Evolutionary conservation across 2,888 invertebrate species (phyloP).

Genomic region (Drosophila gaucha): DNA sequence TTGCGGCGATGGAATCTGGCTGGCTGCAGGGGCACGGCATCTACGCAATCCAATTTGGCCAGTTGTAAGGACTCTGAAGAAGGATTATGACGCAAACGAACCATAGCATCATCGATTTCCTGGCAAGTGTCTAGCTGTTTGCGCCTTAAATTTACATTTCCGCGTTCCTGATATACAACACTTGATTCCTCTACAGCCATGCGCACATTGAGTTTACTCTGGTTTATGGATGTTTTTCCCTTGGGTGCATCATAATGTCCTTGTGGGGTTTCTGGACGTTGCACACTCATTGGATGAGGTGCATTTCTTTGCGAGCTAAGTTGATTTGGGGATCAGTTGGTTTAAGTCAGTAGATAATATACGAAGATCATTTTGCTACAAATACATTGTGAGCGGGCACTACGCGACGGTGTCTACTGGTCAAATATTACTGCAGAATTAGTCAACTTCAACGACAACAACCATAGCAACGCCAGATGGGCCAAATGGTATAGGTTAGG

Average conservation of each 20-base stretch:
- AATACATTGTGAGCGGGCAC: slow-evolving; percentile 53
- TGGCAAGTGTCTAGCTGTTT: slow-evolving; percentile 36
- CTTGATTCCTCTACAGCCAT: slow-evolving; percentile 18
- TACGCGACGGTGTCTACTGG: slow-evolving; percentile 52
- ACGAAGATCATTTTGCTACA: slow-evolving; percentile 27
- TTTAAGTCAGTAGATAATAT: slow-evolving; percentile 26
- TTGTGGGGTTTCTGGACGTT: slow-evolving; percentile 27
- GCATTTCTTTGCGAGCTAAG: slow-evolving; percentile 42
- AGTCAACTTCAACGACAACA: slow-evolving; percentile 67
- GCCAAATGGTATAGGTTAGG: slow-evolving; percentile 44
- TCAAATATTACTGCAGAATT: slow-evolving; percentile 28
- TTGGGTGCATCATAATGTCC: neutral
- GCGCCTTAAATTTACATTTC: slow-evolving; percentile 3
- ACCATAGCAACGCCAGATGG: slow-evolving; percentile 66
- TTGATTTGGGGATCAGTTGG: slow-evolving; percentile 16
- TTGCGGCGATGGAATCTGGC: slow-evolving; percentile 15
- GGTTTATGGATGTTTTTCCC: slow-evolving; percentile 5
- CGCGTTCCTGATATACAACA: neutral
- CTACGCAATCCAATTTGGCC: slow-evolving; percentile 50
- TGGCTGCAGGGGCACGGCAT: slow-evolving; percentile 41
- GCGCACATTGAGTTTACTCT: slow-evolving; percentile 32
- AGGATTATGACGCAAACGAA: slow-evolving; percentile 33
- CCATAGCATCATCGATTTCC: slow-evolving; percentile 41
- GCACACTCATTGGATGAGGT: slow-evolving; percentile 1
- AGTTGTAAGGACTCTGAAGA: slow-evolving; percentile 30